Conservation (phyloP, 2,888 invertebrate genomes). For the Eupithecia centaureata region DNA sequence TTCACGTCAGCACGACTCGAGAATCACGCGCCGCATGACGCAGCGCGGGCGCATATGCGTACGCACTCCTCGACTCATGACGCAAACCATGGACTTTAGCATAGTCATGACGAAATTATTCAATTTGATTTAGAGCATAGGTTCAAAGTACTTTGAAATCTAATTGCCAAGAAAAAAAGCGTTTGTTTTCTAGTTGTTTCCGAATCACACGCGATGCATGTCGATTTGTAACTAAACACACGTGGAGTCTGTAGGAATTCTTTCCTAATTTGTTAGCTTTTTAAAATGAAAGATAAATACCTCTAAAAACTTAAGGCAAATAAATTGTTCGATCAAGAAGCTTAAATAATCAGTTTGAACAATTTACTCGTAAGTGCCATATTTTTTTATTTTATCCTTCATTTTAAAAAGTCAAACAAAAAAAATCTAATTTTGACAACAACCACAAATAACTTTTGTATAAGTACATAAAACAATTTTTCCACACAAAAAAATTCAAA, state of each 20-base stretch:
- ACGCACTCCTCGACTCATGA: constrained; percentile 45
- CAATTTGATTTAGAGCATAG: background rate
- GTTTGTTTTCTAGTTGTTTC: background rate
- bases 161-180: background rate
- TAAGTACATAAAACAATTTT: background rate
- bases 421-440: background rate
- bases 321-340: no score
- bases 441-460: background rate
- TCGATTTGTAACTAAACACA: no score
- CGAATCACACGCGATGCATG: no score
- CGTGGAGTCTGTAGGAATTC: no score
- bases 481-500: background rate
- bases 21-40: constrained; percentile 52
- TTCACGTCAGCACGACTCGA: constrained; percentile 16
- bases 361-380: no score
- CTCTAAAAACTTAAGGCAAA: no score
- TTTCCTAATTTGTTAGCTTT: no score
- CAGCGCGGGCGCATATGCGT: constrained; percentile 51
- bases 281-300: no score
- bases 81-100: constrained; percentile 42
- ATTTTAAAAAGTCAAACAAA: no score
- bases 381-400: no score
- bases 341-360: no score
- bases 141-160: background rate
- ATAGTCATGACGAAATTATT: constrained; percentile 11